These are phyloP conservation scores for Phallusia fumigata DNA, from an alignment of 23 tunicate species.

Conservation along the genomic window DNA sequence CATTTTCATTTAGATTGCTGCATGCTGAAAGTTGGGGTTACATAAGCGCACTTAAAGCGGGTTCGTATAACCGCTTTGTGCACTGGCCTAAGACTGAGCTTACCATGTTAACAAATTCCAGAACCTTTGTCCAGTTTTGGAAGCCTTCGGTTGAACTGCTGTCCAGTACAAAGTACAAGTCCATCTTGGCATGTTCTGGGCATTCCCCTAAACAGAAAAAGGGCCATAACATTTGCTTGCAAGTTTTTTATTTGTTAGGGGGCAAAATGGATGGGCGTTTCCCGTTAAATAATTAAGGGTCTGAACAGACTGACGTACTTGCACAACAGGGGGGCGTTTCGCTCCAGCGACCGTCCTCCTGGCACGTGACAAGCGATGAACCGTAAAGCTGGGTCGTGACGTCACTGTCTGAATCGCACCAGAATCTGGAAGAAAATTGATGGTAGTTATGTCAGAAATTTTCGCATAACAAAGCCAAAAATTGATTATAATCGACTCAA, in stretches of 20 bases:
- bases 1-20: not conserved
- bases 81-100: not conserved
- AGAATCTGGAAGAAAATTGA: conserved; percentile 23
- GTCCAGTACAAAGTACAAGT: conserved; percentile 57
- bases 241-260: too few species aligned
- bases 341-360: conserved; percentile 55
- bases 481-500: too few species aligned
- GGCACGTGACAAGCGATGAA: conserved; percentile 39
- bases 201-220: conserved; percentile 43
- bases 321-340: conserved; percentile 80
- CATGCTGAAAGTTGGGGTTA: too few species aligned
- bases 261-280: too few species aligned
- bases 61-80: not conserved
- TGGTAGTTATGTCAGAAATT: too few species aligned
- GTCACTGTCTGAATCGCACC: conserved; percentile 26
- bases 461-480: too few species aligned
- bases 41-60: not conserved
- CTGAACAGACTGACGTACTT: conserved; percentile 24
- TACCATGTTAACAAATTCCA: conserved; percentile 48
- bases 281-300: too few species aligned
- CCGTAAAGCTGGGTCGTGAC: conserved; percentile 20
- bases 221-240: too few species aligned
- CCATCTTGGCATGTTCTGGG: conserved; percentile 49
- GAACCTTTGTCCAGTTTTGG: conserved; percentile 42
- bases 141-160: conserved; percentile 41